Percentiles rank a stretch among this genome's conserved stretches.
These are phyloP conservation scores for Porites divaricata DNA, from an alignment of 92 coral and sea anemone species.

Conservation along the genomic window DNA sequence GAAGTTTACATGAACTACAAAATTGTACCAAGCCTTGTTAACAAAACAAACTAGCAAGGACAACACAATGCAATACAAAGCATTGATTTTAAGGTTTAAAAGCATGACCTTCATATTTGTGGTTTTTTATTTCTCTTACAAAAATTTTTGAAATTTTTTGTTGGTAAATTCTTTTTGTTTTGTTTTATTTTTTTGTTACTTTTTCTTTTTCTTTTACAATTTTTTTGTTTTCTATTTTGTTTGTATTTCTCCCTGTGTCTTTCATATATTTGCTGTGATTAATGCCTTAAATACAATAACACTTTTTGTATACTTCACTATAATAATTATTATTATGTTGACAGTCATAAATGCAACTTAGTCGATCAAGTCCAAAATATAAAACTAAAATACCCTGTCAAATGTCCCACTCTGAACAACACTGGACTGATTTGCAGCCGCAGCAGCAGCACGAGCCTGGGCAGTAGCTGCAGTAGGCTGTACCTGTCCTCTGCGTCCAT, in stretches of 20 bases:
- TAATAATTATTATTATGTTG: not conserved
- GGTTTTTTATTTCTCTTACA: conserved; percentile 31
- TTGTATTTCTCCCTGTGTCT: not conserved
- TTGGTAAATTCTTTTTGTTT: conserved; percentile 32
- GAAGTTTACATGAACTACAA: conserved; percentile 1
- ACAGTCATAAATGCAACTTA: conserved; percentile 12
- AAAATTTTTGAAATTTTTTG: conserved; percentile 35
- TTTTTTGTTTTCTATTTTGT: conserved; percentile 6
- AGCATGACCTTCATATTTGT: conserved; percentile 73
- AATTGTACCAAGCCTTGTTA: not conserved
- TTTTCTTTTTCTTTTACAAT: conserved; percentile 21
- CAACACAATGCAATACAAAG: conserved; percentile 21
- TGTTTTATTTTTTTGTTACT: conserved; percentile 26
- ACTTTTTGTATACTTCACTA: conserved; percentile 12
- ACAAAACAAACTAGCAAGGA: not conserved
- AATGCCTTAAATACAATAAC: conserved; percentile 13
- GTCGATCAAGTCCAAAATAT: not conserved
- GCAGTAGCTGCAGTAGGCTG: conserved; percentile 73
- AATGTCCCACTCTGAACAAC: conserved; percentile 83
- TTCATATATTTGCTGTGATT: not conserved
- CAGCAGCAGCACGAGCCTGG: conserved; percentile 52
- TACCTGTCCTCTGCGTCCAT: conserved; percentile 73
- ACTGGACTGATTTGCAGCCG: conserved; percentile 63
- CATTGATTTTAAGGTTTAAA: conserved; percentile 24
- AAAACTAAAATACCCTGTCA: conserved; percentile 83